Conservation (phyloP, 2,888 invertebrate genomes). For the Leptogaster cylindrica region DNA sequence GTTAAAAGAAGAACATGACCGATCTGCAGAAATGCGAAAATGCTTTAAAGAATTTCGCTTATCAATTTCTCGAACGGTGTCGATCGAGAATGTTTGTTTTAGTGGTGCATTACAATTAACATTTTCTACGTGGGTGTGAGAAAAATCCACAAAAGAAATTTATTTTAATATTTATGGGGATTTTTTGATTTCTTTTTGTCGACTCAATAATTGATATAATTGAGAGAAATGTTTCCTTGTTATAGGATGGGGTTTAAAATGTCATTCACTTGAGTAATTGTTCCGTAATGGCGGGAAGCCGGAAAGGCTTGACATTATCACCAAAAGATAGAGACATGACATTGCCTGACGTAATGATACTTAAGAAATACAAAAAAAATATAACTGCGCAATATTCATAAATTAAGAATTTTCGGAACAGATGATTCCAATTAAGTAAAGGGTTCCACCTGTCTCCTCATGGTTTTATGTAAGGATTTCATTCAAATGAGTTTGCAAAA, state of each 20-base stretch:
- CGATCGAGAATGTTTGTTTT: slow-evolving; percentile 30
- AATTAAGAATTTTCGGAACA: slow-evolving; percentile 25
- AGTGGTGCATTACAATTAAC: slow-evolving; percentile 16
- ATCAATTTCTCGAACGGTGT: slow-evolving; percentile 4
- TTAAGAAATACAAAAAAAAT: background rate
- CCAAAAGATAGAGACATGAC: background rate
- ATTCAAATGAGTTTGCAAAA: background rate
- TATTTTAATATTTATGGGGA: background rate
- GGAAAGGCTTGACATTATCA: slow-evolving; percentile 10
- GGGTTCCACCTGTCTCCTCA: slow-evolving; percentile 17
- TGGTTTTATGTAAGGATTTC: background rate
- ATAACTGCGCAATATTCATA: slow-evolving; percentile 22
- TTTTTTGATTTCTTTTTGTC: too few species aligned
- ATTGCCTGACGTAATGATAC: background rate
- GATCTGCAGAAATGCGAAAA: background rate
- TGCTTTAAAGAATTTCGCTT: slow-evolving; percentile 3
- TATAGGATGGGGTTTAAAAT: too few species aligned
- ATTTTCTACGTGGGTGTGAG: slow-evolving; percentile 20
- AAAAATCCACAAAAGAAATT: background rate
- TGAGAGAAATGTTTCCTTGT: too few species aligned
- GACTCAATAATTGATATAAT: too few species aligned
- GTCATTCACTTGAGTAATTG: too few species aligned
- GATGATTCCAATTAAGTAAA: slow-evolving; percentile 31
- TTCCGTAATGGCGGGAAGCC: too few species aligned
- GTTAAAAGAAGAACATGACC: background rate